These are phyloP conservation scores for Phoeniculus purpureus DNA, from an alignment of 2,797 vertebrate genomes.

Conservation along the genomic window DNA sequence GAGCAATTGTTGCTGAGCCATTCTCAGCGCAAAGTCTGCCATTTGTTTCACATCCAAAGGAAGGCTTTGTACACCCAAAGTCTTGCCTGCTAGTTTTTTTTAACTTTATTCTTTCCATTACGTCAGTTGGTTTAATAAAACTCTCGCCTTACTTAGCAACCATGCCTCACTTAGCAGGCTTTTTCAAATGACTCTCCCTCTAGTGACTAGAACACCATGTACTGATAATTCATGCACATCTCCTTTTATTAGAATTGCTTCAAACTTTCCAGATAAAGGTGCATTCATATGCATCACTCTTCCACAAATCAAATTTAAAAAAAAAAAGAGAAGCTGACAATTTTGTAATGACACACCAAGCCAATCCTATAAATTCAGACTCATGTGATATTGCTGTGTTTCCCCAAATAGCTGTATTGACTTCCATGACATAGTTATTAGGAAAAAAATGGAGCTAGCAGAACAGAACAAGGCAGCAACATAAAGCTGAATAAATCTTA, in stretches of 20 bases:
- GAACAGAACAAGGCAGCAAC: slow-evolving; percentile 17
- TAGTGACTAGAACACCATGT: slow-evolving; percentile 61
- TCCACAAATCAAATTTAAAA: slow-evolving; percentile 57
- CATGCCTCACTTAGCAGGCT: slow-evolving; percentile 51
- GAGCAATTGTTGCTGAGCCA: not conserved
- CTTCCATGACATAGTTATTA: not conserved
- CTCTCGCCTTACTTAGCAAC: slow-evolving; percentile 68
- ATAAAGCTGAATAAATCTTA: slow-evolving; percentile 5
- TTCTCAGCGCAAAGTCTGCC: slow-evolving; percentile 7
- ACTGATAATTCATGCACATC: slow-evolving; percentile 65
- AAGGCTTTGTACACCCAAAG: slow-evolving; percentile 13
- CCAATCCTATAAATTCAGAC: slow-evolving; percentile 45
- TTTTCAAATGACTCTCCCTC: slow-evolving; percentile 51
- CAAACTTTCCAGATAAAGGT: slow-evolving; percentile 75
- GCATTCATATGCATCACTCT: slow-evolving; percentile 61
- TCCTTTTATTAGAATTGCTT: slow-evolving; percentile 75
- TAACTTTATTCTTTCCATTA: not conserved
- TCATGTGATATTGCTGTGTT: not conserved
- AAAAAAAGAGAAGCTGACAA: slow-evolving; percentile 58
- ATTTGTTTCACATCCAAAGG: slow-evolving; percentile 15
- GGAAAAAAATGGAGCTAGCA: not conserved
- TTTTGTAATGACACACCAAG: slow-evolving; percentile 68
- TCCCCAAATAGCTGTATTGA: slow-evolving; percentile 41
- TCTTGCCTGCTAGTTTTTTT: not conserved
- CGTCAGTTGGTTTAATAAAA: slow-evolving; percentile 67